Base-by-base conservation (phyloP, 2,113 vertebrate species). In the Lanius ludovicianus region DNA sequence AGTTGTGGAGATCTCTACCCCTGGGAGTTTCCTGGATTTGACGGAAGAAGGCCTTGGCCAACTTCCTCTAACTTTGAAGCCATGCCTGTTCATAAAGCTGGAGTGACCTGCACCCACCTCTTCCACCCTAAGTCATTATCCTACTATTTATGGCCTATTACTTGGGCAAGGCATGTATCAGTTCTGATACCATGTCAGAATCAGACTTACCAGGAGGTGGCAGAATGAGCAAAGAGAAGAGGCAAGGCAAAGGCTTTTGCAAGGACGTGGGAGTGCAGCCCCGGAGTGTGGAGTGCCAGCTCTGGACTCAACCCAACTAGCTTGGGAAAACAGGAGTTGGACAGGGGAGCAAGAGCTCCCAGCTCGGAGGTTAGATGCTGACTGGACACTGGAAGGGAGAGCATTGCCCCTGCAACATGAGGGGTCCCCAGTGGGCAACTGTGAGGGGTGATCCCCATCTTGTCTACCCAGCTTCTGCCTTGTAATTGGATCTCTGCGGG, bases 171-270 rank as follows among this genome's bases (percentile, higher is more conserved):
- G 25, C 15, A 59, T 10, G 0, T 0, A 13, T 20, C 10, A 5
- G 1, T 70, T 57, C 44, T 17, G 52, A 27, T 18, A 30, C 35
- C 11, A 0, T 90, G 87, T 76, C 63, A 76, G 53, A 70, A 57
- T 16, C 23, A 68, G 10, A 13, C 2, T 21, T 10, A 56, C 97
- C 98, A 98, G 95, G n/a, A 97, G 98, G 91, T 97, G 98, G 98
- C 96, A 55, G 91, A 78, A 23, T 1, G 60, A 71, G 44, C 79
- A 93, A 91, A 91, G 42, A 67, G 83, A 97, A 96, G 49, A 74
- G 17, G 2, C 15, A 33, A 56, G 13, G 15, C 15, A 37, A 41
- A 17, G 47, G 27, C 33, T 59, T 59, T 46, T 57, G 23, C 10
- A 10, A 8, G 37, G 30, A 3, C 0, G 19, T 4, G 35, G 1